Evolutionary conservation across 2,888 invertebrate species (phyloP).

Genomic region (Desoria tigrina): DNA sequence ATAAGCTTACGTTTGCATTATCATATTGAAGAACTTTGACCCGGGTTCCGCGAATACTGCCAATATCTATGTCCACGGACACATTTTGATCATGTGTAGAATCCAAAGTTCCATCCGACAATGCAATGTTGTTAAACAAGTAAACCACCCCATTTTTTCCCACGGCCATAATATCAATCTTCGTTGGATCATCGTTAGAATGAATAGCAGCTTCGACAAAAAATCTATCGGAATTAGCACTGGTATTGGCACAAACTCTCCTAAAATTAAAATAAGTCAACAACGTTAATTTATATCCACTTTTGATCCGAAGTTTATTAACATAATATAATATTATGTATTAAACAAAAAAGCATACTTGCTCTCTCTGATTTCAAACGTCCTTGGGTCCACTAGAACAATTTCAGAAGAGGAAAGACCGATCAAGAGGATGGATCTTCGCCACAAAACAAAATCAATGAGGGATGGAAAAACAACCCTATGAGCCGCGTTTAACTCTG

Average conservation of each 20-base stretch:
- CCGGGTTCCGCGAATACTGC: conserved; percentile 31
- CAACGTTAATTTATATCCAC: no score
- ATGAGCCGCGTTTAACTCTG: conserved; percentile 17
- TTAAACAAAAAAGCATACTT: conserved; percentile 5
- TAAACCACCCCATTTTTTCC: conserved; percentile 29
- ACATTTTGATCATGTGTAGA: conserved; percentile 41
- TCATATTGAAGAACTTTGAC: conserved; percentile 9
- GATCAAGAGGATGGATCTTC: conserved; percentile 42
- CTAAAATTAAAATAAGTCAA: neutral
- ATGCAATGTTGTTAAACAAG: conserved; percentile 32
- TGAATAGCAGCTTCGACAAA: conserved; percentile 47
- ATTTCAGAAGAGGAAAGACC: conserved; percentile 46
- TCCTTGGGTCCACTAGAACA: conserved; percentile 41
- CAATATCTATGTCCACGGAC: conserved; percentile 43
- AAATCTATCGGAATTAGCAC: conserved; percentile 4
- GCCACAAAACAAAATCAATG: conserved; percentile 51
- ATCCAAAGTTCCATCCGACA: conserved; percentile 42
- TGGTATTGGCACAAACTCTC: neutral
- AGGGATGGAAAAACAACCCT: conserved; percentile 27
- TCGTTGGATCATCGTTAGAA: conserved; percentile 41
- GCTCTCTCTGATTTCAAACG: conserved; percentile 28
- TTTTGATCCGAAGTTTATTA: neutral
- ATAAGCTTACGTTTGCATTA: conserved; percentile 6
- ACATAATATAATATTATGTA: neutral
- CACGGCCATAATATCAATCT: conserved; percentile 41